Evolutionary conservation across 2,888 invertebrate species (phyloP).

Genomic region (Apantesis nais): DNA sequence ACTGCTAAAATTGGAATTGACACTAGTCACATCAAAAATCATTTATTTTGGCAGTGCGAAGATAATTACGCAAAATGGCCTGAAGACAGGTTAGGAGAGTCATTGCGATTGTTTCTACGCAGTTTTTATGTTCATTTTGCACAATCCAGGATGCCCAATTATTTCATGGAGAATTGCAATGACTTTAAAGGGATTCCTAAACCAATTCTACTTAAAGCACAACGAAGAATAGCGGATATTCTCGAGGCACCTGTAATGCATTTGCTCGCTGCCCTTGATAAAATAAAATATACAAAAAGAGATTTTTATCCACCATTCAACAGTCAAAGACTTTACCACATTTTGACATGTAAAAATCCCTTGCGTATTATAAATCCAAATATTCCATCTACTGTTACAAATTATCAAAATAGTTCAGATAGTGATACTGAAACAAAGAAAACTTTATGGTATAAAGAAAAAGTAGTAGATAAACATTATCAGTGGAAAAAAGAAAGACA

Average conservation of each 20-base stretch:
- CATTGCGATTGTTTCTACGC: conserved; percentile 86
- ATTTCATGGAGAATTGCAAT: conserved; percentile 90
- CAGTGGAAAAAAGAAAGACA: conserved; percentile 78
- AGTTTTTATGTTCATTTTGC: conserved; percentile 87
- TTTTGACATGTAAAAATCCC: conserved; percentile 85
- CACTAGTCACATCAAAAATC: conserved; percentile 89
- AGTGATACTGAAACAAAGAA: conserved; percentile 70
- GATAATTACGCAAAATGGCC: conserved; percentile 89
- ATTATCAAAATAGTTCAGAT: conserved; percentile 64
- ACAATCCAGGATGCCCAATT: conserved; percentile 88
- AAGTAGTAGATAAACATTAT: conserved; percentile 80
- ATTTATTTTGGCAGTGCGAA: conserved; percentile 92
- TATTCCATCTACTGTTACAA: conserved; percentile 57
- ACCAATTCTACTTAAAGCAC: conserved; percentile 87
- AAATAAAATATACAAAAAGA: conserved; percentile 86
- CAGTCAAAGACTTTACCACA: conserved; percentile 84
- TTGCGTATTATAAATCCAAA: conserved; percentile 79
- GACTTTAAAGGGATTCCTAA: conserved; percentile 89
- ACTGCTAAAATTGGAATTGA: conserved; percentile 88
- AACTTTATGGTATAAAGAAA: conserved; percentile 80
- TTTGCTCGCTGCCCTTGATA: conserved; percentile 88
- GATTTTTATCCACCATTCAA: conserved; percentile 89
- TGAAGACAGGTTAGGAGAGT: conserved; percentile 90
- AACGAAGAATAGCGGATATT: conserved; percentile 88
- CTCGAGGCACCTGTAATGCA: conserved; percentile 90